Conservation (phyloP, 2,113 vertebrate species). For the Trichomycterus rosablanca region DNA sequence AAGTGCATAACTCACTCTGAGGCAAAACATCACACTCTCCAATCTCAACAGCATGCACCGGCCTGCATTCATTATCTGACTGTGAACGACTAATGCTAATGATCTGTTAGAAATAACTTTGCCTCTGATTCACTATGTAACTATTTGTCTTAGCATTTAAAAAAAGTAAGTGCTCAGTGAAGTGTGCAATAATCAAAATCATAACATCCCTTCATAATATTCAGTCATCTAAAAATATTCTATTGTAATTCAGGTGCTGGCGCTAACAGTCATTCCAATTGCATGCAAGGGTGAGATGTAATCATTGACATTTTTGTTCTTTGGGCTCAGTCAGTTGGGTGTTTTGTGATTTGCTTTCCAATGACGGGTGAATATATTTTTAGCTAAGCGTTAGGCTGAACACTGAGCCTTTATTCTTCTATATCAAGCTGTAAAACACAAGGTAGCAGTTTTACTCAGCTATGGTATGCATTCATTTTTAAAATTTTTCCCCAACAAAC, state of each 20-base stretch:
- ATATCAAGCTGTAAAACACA: too few species aligned
- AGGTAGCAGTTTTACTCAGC: too few species aligned
- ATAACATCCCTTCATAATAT: slow-evolving; percentile 20
- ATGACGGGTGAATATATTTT: too few species aligned
- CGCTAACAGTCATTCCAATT: too few species aligned
- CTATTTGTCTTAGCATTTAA: neutral
- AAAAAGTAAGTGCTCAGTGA: neutral
- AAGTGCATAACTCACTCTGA: slow-evolving; percentile 1
- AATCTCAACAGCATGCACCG: neutral
- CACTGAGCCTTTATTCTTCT: too few species aligned
- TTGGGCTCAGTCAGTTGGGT: neutral
- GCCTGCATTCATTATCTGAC: slow-evolving; percentile 2
- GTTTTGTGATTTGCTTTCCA: slow-evolving; percentile 13
- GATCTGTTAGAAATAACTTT: slow-evolving; percentile 8
- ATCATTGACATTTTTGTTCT: slow-evolving; percentile 25
- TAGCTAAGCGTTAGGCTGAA: too few species aligned
- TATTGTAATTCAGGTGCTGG: slow-evolving; percentile 23
- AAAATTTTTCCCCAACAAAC: too few species aligned
- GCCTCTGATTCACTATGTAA: neutral
- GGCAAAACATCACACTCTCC: slow-evolving; percentile 1
- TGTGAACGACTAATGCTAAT: slow-evolving; percentile 10
- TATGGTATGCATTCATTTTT: too few species aligned
- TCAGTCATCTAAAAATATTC: slow-evolving; percentile 12
- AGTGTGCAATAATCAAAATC: neutral
- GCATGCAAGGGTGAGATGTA: slow-evolving; percentile 7